Evolutionary conservation across 2,113 vertebrate genomes (phyloP), one percentile per base, ranked within the genome.

Genomic region (Xenotilapia flavipinnis): DNA sequence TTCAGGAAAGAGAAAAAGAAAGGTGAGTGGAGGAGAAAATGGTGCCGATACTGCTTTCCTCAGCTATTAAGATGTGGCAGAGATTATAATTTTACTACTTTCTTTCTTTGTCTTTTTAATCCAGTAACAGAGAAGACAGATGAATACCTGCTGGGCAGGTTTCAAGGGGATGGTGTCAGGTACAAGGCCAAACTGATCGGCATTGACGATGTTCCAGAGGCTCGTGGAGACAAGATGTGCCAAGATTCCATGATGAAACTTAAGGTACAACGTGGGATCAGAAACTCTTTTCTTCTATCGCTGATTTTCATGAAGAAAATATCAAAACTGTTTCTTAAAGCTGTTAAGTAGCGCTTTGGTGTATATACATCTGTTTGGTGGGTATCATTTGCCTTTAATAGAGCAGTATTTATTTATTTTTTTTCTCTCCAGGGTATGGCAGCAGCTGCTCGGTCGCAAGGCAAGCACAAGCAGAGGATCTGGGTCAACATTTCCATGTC

Each of bases 211-310:
- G 97, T 99, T 19, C 94, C 97, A 1, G 97, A 98, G 73, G 97
- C 98, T 89, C 95, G 98, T 94, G 98, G 98, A 75, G 98, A 99
- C 90, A 98, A 99, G 95, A 99, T 99, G 98, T 98, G 98, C 93
- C 98, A 99, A 86, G 98, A 99, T 94, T 99, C 98, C 65, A 99
- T 99, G 98, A 99, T 99, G 98, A 99, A 99, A 83, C 96, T 99
- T 1, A 99, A 99, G 98, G 98, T 99, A 95, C 8, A 70, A 4
- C 38, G 4, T 58, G 2, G 10, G 7, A 28, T 11, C 19, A 17
- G 7, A 4, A 19, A 62, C 1, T 11, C 40, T 10, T 4, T 1
- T 9, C 19, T 54, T 6, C 6, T 73, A 3, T 19, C 2, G 5
- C 36, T 79, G 36, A 70, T 40, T 23, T 70, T 42, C 12, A 42